Evolutionary conservation across 2,113 vertebrate genomes (phyloP), one percentile per base, ranked within the genome.

Genomic region (Scortum barcoo): DNA sequence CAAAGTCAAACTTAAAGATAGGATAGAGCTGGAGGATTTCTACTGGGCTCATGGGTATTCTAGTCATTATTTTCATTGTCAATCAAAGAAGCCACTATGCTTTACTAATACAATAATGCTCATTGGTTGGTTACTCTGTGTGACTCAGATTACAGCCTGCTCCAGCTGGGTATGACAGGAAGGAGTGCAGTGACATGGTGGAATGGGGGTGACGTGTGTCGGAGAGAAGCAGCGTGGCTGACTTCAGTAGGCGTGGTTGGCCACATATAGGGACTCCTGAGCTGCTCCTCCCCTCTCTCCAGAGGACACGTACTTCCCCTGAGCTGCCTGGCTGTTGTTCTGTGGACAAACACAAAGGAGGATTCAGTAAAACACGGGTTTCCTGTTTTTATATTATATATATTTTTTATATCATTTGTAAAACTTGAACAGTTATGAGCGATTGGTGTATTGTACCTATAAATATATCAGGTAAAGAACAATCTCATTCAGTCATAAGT

Each of bases 211-310:
- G 54, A 13, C 53, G 72, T 36, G 44, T 0, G 36, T 7, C 42
- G 10, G 58, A 22, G 42, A 44, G 26, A 42, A 36, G 17, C 24
- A 7, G 6, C 33, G 6, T 3, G 33, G 33, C 95, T 94, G 89
- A 93, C 94, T 3, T 96, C 58, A 83, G 73, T 96, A 97, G 70
- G 96, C 96, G 2, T 96, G 96, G 90, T 96, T 94, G 60, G 94
- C 95, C 81, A 96, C 79, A 63, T 95, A 96, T 63, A 96, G 95
- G 20, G 96, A 96, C 61, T 96, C 95, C 40, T 93, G 93, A 38
- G 95, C 95, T 9, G 96, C 95, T 2, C 93, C 83, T 50, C 95
- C 73, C 6, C 50, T 94, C 0, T 80, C n/a, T 30, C 93, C 96
- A 17, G 81, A 80, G 14, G 93, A 69, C 26, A 84, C 86, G 6